A percentile compares a stretch with the other conserved stretches of the same genome.
Evolutionary conservation across 2,797 vertebrate genomes (phyloP).

Genomic region (Esox masquinongy): DNA sequence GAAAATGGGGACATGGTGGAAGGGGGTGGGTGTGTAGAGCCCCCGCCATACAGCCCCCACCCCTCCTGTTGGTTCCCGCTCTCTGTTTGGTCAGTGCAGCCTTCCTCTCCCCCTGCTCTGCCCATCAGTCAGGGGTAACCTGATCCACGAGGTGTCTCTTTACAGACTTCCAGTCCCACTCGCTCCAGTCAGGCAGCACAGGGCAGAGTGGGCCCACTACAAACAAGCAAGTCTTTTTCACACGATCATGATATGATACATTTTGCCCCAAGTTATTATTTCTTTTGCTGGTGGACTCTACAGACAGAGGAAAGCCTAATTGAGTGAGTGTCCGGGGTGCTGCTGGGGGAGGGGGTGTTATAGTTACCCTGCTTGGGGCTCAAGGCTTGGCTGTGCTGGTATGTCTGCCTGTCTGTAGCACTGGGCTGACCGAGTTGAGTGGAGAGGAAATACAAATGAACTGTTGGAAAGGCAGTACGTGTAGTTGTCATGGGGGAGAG

Average conservation of each 20-base stretch:
- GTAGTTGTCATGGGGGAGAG: constrained; percentile 49
- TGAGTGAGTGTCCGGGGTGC: constrained; percentile 56
- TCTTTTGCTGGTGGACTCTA: constrained; percentile 29
- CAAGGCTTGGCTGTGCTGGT: constrained; percentile 28
- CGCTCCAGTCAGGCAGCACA: constrained; percentile 53
- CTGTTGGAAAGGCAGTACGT: constrained; percentile 2
- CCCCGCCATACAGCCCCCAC: constrained; percentile 12
- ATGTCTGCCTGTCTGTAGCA: constrained; percentile 17
- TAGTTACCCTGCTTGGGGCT: constrained; percentile 55
- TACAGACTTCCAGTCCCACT: constrained; percentile 60
- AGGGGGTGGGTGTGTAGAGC: constrained; percentile 37
- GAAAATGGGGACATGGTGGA: constrained; percentile 26
- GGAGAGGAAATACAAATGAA: constrained; percentile 62
- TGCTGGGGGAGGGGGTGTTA: constrained; percentile 47
- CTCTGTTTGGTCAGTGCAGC: constrained; percentile 55
- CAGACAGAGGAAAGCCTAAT: constrained; percentile 49
- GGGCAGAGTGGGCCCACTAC: constrained; percentile 25
- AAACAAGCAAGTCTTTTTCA: constrained; percentile 32
- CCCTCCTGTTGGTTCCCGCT: neutral
- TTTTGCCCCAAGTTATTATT: constrained; percentile 12
- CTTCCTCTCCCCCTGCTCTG: constrained; percentile 21
- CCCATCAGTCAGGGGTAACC: constrained; percentile 59
- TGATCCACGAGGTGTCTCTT: constrained; percentile 67
- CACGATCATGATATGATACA: constrained; percentile 36
- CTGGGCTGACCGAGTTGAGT: constrained; percentile 1